Evolutionary conservation across 64 coral and sea anemone species (phyloP).

Genomic region (Pachyseris speciosa): DNA sequence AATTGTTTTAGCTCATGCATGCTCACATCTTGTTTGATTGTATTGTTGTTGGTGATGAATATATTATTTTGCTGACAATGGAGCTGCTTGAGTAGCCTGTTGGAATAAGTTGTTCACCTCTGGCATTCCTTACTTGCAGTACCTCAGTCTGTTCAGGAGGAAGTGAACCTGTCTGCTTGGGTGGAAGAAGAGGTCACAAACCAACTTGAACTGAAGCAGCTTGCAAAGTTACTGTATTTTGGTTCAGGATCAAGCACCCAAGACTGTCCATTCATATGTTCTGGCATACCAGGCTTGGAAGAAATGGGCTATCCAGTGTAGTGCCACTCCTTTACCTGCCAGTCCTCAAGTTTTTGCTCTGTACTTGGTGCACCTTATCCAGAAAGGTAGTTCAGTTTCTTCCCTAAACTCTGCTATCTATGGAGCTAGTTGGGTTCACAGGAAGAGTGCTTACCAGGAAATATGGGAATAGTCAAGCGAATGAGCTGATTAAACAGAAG

Average conservation of each 20-base stretch:
- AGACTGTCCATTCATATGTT: conserved; percentile 44
- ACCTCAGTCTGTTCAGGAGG: neutral
- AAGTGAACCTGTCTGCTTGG: conserved; percentile 8
- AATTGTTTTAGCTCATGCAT: neutral
- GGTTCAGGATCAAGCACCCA: conserved; percentile 42
- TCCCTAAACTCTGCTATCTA: conserved; percentile 37
- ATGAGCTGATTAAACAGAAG: neutral
- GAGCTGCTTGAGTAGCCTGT: neutral
- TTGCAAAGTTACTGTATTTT: conserved; percentile 21
- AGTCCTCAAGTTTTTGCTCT: conserved; percentile 8
- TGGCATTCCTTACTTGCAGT: neutral
- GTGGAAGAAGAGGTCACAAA: neutral
- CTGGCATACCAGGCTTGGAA: neutral
- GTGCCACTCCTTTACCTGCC: neutral
- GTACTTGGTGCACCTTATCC: conserved; percentile 62
- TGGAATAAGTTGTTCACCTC: neutral
- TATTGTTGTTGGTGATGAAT: neutral
- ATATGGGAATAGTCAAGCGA: neutral
- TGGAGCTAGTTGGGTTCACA: conserved; percentile 68
- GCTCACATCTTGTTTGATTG: neutral
- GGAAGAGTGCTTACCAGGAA: conserved; percentile 6
- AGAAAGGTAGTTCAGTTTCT: conserved; percentile 32
- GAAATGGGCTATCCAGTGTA: conserved; percentile 11
- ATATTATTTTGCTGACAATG: neutral
- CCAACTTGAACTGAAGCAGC: neutral